phyloP scores from a whole-genome alignment of 2,797 vertebrate species.

The Anguilla obscura region DNA sequence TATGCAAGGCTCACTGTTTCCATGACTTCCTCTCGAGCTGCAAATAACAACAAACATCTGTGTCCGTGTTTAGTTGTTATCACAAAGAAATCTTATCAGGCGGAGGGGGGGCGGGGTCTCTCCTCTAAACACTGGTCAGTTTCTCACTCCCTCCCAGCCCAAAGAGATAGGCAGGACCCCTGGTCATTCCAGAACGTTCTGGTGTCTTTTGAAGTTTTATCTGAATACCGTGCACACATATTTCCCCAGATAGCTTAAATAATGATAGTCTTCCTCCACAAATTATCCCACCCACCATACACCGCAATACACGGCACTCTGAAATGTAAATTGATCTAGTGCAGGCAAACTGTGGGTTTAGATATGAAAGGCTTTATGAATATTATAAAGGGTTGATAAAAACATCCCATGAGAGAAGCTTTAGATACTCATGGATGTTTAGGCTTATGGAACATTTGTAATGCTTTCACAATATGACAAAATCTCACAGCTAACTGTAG shows the following conservation, averaged over 20 bases:
- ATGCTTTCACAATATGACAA: background rate
- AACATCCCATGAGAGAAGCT: background rate
- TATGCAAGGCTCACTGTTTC: conserved; percentile 61
- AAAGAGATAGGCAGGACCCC: conserved; percentile 62
- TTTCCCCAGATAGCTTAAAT: conserved; percentile 63
- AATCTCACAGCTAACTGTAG: background rate
- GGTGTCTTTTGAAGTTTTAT: conserved; percentile 69
- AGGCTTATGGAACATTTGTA: background rate
- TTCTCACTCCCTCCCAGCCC: conserved; percentile 64
- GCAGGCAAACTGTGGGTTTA: conserved; percentile 3
- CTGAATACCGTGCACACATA: conserved; percentile 69
- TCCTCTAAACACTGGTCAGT: conserved; percentile 70
- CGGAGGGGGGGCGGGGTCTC: conserved; percentile 45
- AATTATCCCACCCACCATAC: conserved; percentile 57
- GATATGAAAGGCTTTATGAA: background rate
- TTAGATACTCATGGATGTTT: background rate
- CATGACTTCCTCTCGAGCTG: conserved; percentile 56
- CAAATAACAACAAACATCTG: conserved; percentile 70
- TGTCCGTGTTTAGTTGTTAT: conserved; percentile 67
- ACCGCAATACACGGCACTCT: conserved; percentile 53
- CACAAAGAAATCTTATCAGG: conserved; percentile 68
- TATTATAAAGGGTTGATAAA: background rate
- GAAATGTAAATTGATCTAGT: conserved; percentile 23
- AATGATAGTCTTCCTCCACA: conserved; percentile 62
- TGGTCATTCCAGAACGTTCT: conserved; percentile 60